These are phyloP conservation scores for Beris chalybata DNA, from an alignment of 2,888 invertebrate genomes.

Conservation along the genomic window DNA sequence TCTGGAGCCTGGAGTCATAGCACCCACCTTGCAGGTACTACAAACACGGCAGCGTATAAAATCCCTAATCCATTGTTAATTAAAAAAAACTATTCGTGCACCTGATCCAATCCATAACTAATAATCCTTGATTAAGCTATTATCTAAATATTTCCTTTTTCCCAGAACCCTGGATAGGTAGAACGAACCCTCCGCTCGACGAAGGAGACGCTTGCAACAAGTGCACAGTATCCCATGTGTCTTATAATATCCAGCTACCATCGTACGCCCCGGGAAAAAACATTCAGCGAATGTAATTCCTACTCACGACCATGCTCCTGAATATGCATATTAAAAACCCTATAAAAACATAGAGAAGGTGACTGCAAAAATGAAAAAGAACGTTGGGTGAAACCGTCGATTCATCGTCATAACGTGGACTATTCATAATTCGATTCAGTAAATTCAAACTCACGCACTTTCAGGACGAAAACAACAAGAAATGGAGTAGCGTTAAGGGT, in stretches of 20 bases:
- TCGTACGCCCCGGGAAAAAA: constrained; percentile 9
- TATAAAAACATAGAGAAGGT: constrained; percentile 5
- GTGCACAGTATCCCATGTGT: constrained; percentile 38
- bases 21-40: background rate
- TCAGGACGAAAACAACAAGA: background rate
- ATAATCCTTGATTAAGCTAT: constrained; percentile 38
- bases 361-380: constrained; percentile 16
- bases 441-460: constrained; percentile 36
- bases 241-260: constrained; percentile 22
- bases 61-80: constrained; percentile 37
- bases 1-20: too few relatives aligned
- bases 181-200: constrained; percentile 3
- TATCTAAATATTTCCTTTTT: constrained; percentile 20
- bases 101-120: constrained; percentile 39
- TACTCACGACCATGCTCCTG: constrained; percentile 9
- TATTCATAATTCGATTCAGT: constrained; percentile 36
- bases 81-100: constrained; percentile 39
- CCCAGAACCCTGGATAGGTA: background rate
- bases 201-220: constrained; percentile 36
- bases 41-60: background rate
- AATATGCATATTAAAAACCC: constrained; percentile 27
- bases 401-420: constrained; percentile 12
- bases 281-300: constrained; percentile 11
- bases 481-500: background rate
- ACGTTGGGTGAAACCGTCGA: background rate